Percentiles rank a stretch among this genome's conserved stretches.
phyloP scores from a whole-genome alignment of 2,888 invertebrate genomes.

The Tiliacea citrago region DNA sequence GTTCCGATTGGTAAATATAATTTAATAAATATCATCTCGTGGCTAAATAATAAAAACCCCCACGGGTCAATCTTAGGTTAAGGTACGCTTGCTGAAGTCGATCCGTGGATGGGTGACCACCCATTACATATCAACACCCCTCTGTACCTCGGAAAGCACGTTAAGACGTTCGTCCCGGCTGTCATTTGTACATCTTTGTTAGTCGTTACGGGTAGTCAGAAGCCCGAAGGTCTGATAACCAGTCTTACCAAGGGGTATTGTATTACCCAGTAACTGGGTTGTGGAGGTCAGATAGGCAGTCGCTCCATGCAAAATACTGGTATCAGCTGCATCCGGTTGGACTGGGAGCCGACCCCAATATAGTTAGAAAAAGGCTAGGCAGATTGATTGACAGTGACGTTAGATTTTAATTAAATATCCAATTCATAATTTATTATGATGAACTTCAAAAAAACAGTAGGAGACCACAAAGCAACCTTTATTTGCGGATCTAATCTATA shows the following conservation, averaged over 20 bases:
- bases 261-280: too few species aligned
- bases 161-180: background rate
- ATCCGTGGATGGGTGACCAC: background rate
- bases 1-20: too few species aligned
- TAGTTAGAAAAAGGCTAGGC: too few species aligned
- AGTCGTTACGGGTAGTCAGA: background rate
- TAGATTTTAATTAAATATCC: background rate
- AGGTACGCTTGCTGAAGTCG: background rate
- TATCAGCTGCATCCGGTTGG: too few species aligned
- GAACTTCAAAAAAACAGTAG: background rate
- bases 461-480: background rate
- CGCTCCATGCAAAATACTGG: too few species aligned
- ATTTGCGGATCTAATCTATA: slow-evolving; percentile 19
- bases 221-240: too few species aligned
- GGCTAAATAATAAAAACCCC: too few species aligned
- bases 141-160: background rate
- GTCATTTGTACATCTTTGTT: background rate
- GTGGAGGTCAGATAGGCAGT: too few species aligned
- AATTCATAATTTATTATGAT: slow-evolving; percentile 6
- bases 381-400: too few species aligned
- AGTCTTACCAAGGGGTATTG: too few species aligned
- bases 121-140: background rate
- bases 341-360: too few species aligned
- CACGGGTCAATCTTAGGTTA: background rate
- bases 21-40: too few species aligned